Evolutionary conservation across 2,113 vertebrate genomes (phyloP).

Genomic region (Pluvialis apricaria): DNA sequence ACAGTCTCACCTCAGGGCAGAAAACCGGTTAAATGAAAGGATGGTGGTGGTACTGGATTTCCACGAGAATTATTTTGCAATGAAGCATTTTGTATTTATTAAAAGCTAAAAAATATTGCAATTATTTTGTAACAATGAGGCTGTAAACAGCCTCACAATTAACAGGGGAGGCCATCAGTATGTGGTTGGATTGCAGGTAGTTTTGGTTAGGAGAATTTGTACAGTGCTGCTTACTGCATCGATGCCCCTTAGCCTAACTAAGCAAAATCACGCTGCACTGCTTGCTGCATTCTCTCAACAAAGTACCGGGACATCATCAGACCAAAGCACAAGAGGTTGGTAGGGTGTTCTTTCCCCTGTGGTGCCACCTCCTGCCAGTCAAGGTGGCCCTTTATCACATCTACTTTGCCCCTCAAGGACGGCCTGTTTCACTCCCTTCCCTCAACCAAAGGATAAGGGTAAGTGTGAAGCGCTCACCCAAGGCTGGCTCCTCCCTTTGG

Average conservation of each 20-base stretch:
- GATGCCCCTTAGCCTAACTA: neutral
- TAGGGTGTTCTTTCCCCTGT: neutral
- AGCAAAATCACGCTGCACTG: too few relatives aligned
- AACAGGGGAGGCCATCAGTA: neutral
- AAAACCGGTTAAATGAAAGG: neutral
- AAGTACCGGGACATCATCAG: fast-evolving
- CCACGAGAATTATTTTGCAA: neutral
- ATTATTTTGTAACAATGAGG: neutral
- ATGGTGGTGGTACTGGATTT: neutral
- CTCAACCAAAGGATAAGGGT: neutral
- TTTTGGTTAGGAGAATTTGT: neutral
- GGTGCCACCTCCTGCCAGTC: neutral
- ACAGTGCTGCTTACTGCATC: neutral
- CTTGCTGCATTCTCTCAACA: neutral
- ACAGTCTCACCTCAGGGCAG: neutral
- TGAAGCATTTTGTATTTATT: neutral
- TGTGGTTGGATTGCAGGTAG: neutral
- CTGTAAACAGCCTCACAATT: neutral
- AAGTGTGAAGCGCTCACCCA: neutral
- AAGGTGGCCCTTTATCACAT: neutral
- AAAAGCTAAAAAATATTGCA: neutral
- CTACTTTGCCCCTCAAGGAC: neutral
- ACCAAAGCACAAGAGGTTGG: neutral
- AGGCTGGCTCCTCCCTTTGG: neutral
- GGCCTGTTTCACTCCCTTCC: neutral